Percentiles rank a stretch among this genome's conserved stretches.
Conservation (phyloP, 2,113 vertebrate genomes). For the Corythaeola cristata region DNA sequence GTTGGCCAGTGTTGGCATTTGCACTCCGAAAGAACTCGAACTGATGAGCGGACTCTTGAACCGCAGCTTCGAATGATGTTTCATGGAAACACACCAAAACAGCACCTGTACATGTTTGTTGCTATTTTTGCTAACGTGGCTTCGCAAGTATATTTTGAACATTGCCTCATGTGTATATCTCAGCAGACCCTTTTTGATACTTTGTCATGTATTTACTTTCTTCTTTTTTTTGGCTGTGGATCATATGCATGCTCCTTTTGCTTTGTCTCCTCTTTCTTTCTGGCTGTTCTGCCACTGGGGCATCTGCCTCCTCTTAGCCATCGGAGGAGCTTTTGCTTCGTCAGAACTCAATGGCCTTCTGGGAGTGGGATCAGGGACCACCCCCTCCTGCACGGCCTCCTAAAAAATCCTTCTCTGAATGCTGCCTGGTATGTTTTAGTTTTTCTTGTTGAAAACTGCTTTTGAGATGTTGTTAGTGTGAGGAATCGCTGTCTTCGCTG, state of each 20-base stretch:
- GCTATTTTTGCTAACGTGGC: constrained; percentile 26
- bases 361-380: constrained; percentile 91
- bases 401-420: constrained; percentile 94
- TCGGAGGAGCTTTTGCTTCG: constrained; percentile 83
- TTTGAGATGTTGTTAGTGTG: constrained; percentile 31
- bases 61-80: neutral
- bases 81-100: constrained; percentile 40
- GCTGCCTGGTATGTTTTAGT: constrained; percentile 93
- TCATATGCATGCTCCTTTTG: constrained; percentile 81
- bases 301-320: constrained; percentile 78
- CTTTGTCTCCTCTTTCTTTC: constrained; percentile 68
- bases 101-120: neutral
- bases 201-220: constrained; percentile 45
- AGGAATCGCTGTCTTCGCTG: neutral
- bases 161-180: neutral
- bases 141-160: constrained; percentile 11
- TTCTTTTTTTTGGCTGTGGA: constrained; percentile 39
- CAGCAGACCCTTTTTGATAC: constrained; percentile 10
- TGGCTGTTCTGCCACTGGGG: constrained; percentile 56
- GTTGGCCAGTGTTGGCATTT: neutral
- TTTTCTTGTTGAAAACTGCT: constrained; percentile 73
- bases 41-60: neutral
- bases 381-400: constrained; percentile 86
- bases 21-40: neutral
- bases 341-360: constrained; percentile 93